Evolutionary conservation across 2,888 invertebrate species (phyloP).

Genomic region (Epirrita christyi): DNA sequence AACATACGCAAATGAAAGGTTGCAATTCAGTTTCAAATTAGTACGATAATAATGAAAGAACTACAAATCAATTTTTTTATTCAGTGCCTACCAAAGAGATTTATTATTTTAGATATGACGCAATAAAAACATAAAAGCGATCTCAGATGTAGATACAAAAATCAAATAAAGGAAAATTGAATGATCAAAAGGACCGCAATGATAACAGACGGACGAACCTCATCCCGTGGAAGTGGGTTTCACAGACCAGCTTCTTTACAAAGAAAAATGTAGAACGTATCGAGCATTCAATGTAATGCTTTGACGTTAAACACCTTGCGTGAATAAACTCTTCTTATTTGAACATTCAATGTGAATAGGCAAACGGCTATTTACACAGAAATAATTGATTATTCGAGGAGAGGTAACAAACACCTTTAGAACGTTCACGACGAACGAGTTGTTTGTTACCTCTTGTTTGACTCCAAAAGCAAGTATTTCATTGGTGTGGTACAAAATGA

Average conservation of each 20-base stretch:
- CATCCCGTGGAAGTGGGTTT: constrained; percentile 33
- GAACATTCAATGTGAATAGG: background rate
- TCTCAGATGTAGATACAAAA: constrained; percentile 25
- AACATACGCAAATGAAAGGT: too few species aligned
- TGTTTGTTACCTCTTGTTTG: too few species aligned
- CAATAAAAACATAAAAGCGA: constrained; percentile 34
- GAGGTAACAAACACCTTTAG: too few species aligned
- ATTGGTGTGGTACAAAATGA: too few species aligned
- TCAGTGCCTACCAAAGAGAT: constrained; percentile 12
- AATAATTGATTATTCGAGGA: too few species aligned
- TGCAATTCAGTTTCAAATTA: too few species aligned
- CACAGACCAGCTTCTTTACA: constrained; percentile 22
- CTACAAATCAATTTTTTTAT: background rate
- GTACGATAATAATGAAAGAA: background rate
- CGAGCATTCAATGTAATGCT: background rate
- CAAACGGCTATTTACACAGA: background rate
- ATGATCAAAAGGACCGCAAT: constrained; percentile 41
- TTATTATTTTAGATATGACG: constrained; percentile 29
- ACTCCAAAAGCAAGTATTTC: too few species aligned
- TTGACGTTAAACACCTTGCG: background rate
- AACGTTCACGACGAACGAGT: too few species aligned
- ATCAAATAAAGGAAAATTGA: constrained; percentile 38
- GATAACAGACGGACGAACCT: constrained; percentile 39
- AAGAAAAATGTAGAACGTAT: background rate
- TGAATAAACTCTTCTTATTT: background rate